Evolutionary conservation across 2,113 vertebrate species (phyloP), one percentile per base, ranked within the genome.

Genomic region (Saguinus midas): DNA sequence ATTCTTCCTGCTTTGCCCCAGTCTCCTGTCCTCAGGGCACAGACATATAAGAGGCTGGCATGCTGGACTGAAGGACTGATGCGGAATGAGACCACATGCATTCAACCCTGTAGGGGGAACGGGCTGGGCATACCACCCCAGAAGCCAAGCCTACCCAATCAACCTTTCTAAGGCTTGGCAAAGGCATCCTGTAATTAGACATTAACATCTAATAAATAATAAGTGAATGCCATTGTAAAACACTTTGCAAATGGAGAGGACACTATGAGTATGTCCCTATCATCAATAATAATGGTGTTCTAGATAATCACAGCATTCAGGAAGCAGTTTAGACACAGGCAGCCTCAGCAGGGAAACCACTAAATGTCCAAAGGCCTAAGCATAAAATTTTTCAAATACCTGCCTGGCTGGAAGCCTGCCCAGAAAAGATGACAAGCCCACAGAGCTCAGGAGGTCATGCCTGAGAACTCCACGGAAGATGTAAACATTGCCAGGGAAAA

Each of bases 121-220:
- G 5, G 18, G 35, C 48, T 75, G 7, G 18, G 4, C 0, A 13
- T 40, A 8, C 58, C 64, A 32, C 6, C 45, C 48, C 40, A 57
- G 87, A 95, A 91, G 48, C 52, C 84, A 94, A 55, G 7, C 58
- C 45, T 16, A 52, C 37, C 8, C 43, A 80, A 37, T 20, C 50
- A 73, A 35, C 43, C 23, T 21, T 93, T 79, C 76, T 45, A 27
- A 94, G 37, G n/a, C 64, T 72, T 80, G 79, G 45, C 87, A 68
- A 82, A 96, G 27, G 32, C 1, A 0, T 80, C 55, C 45, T 95
- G 2, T 90, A 68, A 95, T 96, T 95, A 92, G 27, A 25, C 37
- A 85, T 95, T 89, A 86, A 50, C 43, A 84, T 83, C 90, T 95
- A 87, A 95, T 79, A 86, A 88, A 48, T 83, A 89, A 68, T 91